Evolutionary conservation across 2,888 invertebrate genomes (phyloP).

Genomic region (Zygothrica quintamaculata): DNA sequence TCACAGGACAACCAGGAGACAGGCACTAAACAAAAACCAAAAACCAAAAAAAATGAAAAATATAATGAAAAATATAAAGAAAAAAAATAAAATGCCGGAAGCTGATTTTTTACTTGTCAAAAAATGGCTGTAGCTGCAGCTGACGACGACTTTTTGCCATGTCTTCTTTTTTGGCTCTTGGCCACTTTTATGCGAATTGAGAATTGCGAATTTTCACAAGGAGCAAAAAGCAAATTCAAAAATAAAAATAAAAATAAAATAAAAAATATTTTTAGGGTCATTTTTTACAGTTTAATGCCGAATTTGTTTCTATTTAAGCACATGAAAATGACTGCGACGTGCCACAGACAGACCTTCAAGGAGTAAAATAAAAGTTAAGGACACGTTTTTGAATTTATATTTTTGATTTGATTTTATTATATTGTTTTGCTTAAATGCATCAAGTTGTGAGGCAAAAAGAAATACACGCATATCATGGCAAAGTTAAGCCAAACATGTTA

Average conservation of each 20-base stretch:
- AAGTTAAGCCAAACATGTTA: conserved; percentile 20
- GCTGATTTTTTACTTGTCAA: conserved; percentile 64
- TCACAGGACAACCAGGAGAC: conserved; percentile 2
- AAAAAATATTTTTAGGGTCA: conserved; percentile 59
- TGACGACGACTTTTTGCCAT: conserved; percentile 40
- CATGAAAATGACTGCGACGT: conserved; percentile 53
- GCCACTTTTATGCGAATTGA: conserved; percentile 42
- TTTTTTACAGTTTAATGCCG: conserved; percentile 67
- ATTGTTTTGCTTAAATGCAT: conserved; percentile 48
- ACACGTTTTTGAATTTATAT: conserved; percentile 9
- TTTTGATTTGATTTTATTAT: conserved; percentile 35
- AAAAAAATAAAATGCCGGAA: conserved; percentile 52
- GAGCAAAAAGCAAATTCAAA: conserved; percentile 3
- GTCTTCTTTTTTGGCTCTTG: conserved; percentile 39
- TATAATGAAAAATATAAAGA: conserved; percentile 7
- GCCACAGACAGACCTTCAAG: conserved; percentile 3
- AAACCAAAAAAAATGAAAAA: conserved; percentile 14
- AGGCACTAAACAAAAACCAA: conserved; percentile 2
- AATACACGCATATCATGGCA: conserved; percentile 37
- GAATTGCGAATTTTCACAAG: too few relatives aligned
- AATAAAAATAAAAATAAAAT: too few relatives aligned
- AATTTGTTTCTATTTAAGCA: conserved; percentile 63
- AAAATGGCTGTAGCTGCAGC: conserved; percentile 35
- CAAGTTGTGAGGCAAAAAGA: conserved; percentile 41
- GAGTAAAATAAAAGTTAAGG: background rate